These are phyloP conservation scores for Hyposoter dolosus DNA, from an alignment of 2,888 invertebrate species.

Conservation along the genomic window DNA sequence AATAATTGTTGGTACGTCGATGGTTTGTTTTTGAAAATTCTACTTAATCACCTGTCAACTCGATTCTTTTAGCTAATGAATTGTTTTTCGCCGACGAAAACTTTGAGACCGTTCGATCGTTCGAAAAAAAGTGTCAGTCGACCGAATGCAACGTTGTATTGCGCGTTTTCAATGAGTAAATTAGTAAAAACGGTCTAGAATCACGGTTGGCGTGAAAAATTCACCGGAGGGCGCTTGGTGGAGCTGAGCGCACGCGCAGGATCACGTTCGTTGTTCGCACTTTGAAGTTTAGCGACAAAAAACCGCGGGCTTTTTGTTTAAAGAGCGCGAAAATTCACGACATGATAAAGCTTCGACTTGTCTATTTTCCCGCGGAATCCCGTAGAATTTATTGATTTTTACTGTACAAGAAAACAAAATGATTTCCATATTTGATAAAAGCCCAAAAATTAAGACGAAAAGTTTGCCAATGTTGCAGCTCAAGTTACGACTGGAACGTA, in stretches of 20 bases:
- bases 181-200: not conserved
- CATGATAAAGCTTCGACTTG: not conserved
- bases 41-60: not conserved
- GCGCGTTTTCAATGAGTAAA: not conserved
- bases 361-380: not conserved
- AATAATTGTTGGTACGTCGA: not conserved
- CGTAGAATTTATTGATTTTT: not conserved
- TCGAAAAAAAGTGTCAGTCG: not conserved
- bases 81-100: not conserved
- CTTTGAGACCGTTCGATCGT: not conserved
- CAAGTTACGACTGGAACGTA: conserved; percentile 88
- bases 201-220: not conserved
- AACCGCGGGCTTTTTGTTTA: conserved; percentile 28
- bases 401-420: not conserved
- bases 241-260: not conserved
- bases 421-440: not conserved
- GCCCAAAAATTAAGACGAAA: conserved; percentile 15
- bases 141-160: not conserved
- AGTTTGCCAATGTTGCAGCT: conserved; percentile 85
- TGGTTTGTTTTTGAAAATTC: not conserved
- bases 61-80: not conserved
- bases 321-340: not conserved
- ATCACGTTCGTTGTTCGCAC: not conserved
- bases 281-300: not conserved
- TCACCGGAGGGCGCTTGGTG: conserved; percentile 5